Evolutionary conservation across 2,888 invertebrate genomes (phyloP).

Genomic region (Zaprionus lineosus): DNA sequence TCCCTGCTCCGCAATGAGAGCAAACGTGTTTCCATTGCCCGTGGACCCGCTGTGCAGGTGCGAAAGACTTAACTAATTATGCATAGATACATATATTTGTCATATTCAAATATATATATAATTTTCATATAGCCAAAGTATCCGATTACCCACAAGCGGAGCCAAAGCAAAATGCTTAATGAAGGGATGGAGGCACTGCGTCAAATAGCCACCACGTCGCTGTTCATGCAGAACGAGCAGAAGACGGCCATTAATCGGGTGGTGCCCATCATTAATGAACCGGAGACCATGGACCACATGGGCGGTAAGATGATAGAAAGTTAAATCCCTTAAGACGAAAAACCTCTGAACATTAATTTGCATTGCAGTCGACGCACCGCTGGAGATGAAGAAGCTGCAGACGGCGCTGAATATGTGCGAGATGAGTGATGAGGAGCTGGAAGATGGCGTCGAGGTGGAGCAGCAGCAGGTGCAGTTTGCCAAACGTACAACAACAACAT

Average conservation of each 20-base stretch:
- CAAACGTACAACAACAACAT: constrained; percentile 43
- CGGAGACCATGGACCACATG: constrained; percentile 69
- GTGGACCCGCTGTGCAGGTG: constrained; percentile 80
- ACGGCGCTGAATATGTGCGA: constrained; percentile 79
- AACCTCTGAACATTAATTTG: background rate
- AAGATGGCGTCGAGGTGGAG: constrained; percentile 20
- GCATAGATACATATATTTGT: too few species aligned
- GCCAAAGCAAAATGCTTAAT: constrained; percentile 82
- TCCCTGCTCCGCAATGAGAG: constrained; percentile 82
- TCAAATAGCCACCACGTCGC: constrained; percentile 83
- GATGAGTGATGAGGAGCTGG: constrained; percentile 80
- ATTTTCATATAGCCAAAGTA: constrained; percentile 64
- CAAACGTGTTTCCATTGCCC: constrained; percentile 82
- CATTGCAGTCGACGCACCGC: constrained; percentile 69
- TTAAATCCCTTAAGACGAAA: background rate
- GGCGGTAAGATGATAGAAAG: constrained; percentile 34
- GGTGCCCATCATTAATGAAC: constrained; percentile 83
- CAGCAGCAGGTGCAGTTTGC: constrained; percentile 43
- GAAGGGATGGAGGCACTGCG: constrained; percentile 83
- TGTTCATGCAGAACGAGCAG: constrained; percentile 84
- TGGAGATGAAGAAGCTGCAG: constrained; percentile 81
- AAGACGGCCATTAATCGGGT: constrained; percentile 80
- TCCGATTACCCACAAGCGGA: constrained; percentile 81
- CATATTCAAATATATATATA: too few species aligned
- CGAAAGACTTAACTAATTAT: too few species aligned